These are phyloP conservation scores for Falcunculus frontatus DNA, from an alignment of 2,113 vertebrate genomes.

Conservation along the genomic window DNA sequence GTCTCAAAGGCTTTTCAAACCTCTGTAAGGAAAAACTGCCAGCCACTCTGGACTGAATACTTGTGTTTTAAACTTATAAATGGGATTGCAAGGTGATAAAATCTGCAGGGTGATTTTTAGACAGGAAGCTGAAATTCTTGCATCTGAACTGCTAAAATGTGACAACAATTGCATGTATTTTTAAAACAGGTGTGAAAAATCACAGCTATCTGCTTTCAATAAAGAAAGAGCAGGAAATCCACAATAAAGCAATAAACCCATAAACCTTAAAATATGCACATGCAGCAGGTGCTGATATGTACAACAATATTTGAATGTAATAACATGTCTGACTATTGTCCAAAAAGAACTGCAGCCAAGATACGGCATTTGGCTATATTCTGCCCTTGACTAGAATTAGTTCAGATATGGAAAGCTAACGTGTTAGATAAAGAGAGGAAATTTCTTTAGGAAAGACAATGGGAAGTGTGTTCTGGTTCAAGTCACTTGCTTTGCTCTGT, in stretches of 20 bases:
- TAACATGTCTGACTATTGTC: not conserved
- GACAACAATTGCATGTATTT: not conserved
- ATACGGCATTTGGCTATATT: not conserved
- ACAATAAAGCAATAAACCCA: slow-evolving; percentile 37
- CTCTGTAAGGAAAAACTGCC: not conserved
- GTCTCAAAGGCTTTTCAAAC: not conserved
- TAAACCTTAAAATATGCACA: not conserved
- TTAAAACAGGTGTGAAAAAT: slow-evolving; percentile 44
- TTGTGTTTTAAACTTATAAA: not conserved
- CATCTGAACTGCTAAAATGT: slow-evolving; percentile 6
- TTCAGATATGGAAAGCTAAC: not conserved
- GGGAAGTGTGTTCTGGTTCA: not conserved
- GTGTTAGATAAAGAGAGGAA: not conserved
- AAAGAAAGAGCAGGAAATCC: slow-evolving; percentile 43
- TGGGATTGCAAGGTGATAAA: not conserved
- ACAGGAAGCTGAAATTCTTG: slow-evolving; percentile 1
- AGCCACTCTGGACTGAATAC: not conserved
- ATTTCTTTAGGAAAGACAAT: not conserved
- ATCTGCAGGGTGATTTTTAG: slow-evolving; percentile 2
- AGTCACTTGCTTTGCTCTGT: not conserved
- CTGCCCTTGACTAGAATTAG: not conserved
- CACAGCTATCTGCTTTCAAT: slow-evolving; percentile 44
- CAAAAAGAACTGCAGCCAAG: not conserved
- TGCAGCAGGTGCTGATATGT: slow-evolving; percentile 24
- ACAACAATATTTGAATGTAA: not conserved